Evolutionary conservation across 2,113 vertebrate genomes (phyloP).

Genomic region (Peromyscus maniculatus): DNA sequence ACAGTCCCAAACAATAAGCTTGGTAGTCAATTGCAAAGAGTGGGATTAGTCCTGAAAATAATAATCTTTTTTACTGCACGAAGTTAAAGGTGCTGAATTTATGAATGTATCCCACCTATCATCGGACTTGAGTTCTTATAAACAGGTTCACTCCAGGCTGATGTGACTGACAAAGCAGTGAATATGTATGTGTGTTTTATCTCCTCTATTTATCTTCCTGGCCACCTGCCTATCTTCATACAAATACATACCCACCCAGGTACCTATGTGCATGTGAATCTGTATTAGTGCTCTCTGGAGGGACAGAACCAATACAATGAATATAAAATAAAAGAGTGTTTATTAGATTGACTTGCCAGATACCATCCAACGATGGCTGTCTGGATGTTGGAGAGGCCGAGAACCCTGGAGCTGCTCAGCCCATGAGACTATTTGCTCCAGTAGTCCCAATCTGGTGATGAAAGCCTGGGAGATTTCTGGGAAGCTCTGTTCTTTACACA

Average conservation of each 20-base stretch:
- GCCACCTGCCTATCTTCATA: background rate
- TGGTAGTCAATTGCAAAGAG: background rate
- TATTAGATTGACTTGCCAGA: background rate
- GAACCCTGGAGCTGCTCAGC: background rate
- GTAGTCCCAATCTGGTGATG: no score
- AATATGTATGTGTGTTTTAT: no score
- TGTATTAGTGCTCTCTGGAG: background rate
- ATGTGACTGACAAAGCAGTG: background rate
- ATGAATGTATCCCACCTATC: background rate
- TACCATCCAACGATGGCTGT: background rate
- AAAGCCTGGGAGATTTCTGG: background rate
- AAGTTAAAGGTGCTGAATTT: background rate
- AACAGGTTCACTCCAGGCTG: background rate
- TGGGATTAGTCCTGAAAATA: background rate
- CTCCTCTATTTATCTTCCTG: background rate
- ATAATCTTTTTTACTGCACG: background rate
- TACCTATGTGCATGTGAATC: background rate
- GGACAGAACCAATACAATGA: background rate
- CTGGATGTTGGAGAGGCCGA: background rate
- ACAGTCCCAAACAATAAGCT: background rate
- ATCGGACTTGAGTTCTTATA: background rate
- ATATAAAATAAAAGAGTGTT: background rate
- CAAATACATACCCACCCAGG: background rate
- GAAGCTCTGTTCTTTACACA: background rate
- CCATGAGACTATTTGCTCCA: background rate